Conservation (phyloP, 1,140 invertebrate genomes). For the Eupeodes corollae region DNA sequence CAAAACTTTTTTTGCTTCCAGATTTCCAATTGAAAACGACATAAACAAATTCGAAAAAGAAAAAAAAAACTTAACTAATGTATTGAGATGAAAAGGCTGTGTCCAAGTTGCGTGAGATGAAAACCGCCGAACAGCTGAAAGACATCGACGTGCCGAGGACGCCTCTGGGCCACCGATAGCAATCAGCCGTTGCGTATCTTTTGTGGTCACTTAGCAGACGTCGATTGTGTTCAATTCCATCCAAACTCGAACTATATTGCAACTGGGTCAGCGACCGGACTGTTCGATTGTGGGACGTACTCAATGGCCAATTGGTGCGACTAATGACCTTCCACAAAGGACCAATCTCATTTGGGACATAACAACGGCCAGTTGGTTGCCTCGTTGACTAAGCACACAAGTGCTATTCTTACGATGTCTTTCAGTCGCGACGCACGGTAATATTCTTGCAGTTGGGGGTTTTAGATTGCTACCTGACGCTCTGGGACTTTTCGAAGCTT, state of each 20-base stretch:
- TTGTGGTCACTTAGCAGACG: no score
- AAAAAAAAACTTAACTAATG: no score
- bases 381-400: constrained; percentile 60
- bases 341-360: constrained; percentile 81
- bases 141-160: no score
- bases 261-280: constrained; percentile 88
- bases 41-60: no score
- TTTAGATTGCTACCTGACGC: constrained; percentile 68
- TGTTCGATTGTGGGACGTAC: constrained; percentile 86
- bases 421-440: constrained; percentile 87
- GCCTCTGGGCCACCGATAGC: no score
- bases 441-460: constrained; percentile 76
- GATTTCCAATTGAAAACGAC: no score
- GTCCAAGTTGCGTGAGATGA: no score
- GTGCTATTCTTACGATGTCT: constrained; percentile 64
- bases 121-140: no score
- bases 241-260: constrained; percentile 95
- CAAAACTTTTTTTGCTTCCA: no score
- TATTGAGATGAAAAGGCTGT: no score
- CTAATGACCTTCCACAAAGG: constrained; percentile 84
- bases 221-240: no score
- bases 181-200: no score
- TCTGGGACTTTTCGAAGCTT: constrained; percentile 82
- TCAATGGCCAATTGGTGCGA: constrained; percentile 81
- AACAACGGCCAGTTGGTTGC: constrained; percentile 69